Base-by-base conservation (phyloP, 2,888 invertebrate species). In the Molanna angustata region DNA sequence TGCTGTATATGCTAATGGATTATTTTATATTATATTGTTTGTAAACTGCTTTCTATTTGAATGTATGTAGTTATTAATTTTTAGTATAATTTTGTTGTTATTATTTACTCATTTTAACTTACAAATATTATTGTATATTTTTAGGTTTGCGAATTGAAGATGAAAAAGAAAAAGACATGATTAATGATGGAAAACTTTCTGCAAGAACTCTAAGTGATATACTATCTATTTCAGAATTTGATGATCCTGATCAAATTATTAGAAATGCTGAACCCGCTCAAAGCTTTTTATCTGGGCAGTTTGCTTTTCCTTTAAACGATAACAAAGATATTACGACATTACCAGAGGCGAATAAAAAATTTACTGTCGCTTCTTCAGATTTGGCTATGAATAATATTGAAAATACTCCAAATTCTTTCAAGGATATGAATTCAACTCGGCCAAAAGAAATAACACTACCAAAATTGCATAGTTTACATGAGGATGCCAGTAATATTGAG, bases 121-220 rank as follows among this genome's bases (percentile, higher is more conserved):
- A n/a, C n/a, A n/a, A n/a, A n/a, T n/a, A n/a, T n/a, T n/a, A n/a
- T n/a, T 35, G 4, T 35, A 13, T 6, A 35, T 9, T 73, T 55
- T 66, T 79, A 65, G 82, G 82, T 20, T 67, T 83, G 44, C 81
- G 82, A 69, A 69, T 82, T 42, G 80, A 82, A 46, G 80, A 80
- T 41, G 76, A 76, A 46, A 52, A 56, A 27, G 73, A 69, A 42
- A 74, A 74, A 55, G 80, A 76, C 31, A 59, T 62, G 1, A 62
- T 67, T 9, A 68, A 64, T 27, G 74, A 74, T 4, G 81, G 78
- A 17, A 85, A 84, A 66, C 76, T 76, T 49, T 85, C 85, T 42
- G 87, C 83, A 0, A 76, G 86, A 33, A 86, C 86, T 0, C 71
- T 87, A 3, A 85, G 85, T 64, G 86, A 87, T 61, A 83, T 88